phyloP scores from a whole-genome alignment of 2,888 invertebrate species.

The Coenonympha arcania region DNA sequence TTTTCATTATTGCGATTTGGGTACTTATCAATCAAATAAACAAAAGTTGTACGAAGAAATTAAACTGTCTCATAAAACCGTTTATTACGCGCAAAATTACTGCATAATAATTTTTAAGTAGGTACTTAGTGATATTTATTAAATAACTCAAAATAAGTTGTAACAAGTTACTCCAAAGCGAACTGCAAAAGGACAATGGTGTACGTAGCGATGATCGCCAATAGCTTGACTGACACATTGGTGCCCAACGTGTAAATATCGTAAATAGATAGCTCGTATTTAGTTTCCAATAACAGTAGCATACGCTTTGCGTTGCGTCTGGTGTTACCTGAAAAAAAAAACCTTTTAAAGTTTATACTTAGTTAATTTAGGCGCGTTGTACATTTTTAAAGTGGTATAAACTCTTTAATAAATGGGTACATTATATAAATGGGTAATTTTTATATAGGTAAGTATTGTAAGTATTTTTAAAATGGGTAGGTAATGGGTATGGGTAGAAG shows the following conservation, averaged over 20 bases:
- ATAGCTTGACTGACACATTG: conserved; percentile 39
- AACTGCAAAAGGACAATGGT: conserved; percentile 32
- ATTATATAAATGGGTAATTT: too few species aligned
- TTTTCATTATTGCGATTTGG: conserved; percentile 9
- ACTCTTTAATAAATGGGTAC: too few species aligned
- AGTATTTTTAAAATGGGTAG: too few species aligned
- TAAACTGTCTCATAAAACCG: neutral
- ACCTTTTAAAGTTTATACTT: too few species aligned
- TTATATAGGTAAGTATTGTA: too few species aligned
- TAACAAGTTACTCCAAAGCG: neutral
- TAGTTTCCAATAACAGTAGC: conserved; percentile 41
- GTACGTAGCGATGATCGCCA: conserved; percentile 48
- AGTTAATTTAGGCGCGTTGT: too few species aligned
- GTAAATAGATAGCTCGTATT: conserved; percentile 43
- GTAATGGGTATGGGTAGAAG: too few species aligned
- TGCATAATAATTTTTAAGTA: neutral
- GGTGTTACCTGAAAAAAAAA: conserved; percentile 38
- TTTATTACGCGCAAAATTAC: too few species aligned
- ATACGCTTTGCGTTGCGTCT: conserved; percentile 42
- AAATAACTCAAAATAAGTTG: neutral
- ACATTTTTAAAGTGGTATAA: too few species aligned
- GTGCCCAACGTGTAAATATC: conserved; percentile 43
- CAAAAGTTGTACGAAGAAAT: neutral
- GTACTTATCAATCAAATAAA: neutral
- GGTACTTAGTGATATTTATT: too few species aligned